Evolutionary conservation across 2,888 invertebrate species (phyloP).

Genomic region (Lymantria dispar): DNA sequence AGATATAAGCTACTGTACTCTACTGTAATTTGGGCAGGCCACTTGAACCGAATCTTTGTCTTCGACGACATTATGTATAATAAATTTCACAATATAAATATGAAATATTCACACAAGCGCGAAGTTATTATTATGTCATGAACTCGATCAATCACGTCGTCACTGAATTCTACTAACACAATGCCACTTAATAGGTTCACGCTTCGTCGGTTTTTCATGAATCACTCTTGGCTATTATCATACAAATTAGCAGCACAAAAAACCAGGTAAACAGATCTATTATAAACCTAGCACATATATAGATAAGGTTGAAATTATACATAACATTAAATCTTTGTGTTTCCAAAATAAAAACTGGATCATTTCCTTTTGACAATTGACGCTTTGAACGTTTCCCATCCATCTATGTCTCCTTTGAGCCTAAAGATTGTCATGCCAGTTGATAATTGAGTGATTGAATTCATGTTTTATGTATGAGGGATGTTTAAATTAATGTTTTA

Average conservation of each 20-base stretch:
- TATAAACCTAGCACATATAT: conserved; percentile 1
- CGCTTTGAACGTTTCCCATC: conserved; percentile 46
- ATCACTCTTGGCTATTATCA: conserved; percentile 42
- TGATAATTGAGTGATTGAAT: conserved; percentile 38
- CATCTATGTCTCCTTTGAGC: conserved; percentile 51
- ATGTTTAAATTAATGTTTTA: conserved; percentile 27
- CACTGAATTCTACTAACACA: conserved; percentile 32
- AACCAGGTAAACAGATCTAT: conserved; percentile 22
- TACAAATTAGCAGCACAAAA: conserved; percentile 45
- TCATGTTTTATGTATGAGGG: conserved; percentile 33
- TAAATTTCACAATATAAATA: conserved; percentile 7
- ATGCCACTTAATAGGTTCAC: conserved; percentile 41
- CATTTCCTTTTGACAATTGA: conserved; percentile 59
- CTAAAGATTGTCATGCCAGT: conserved; percentile 17
- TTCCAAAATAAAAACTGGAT: conserved; percentile 46
- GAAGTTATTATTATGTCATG: conserved; percentile 4
- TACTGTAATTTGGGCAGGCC: too few species aligned
- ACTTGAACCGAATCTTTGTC: too few species aligned
- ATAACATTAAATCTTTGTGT: conserved; percentile 11
- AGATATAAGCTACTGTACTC: too few species aligned
- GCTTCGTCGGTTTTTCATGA: conserved; percentile 35
- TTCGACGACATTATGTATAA: too few species aligned
- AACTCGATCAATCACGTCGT: conserved; percentile 37
- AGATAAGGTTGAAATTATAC: conserved; percentile 16
- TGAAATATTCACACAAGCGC: conserved; percentile 22